phyloP scores from a whole-genome alignment of 2,888 invertebrate species.

The Molorchus minor region DNA sequence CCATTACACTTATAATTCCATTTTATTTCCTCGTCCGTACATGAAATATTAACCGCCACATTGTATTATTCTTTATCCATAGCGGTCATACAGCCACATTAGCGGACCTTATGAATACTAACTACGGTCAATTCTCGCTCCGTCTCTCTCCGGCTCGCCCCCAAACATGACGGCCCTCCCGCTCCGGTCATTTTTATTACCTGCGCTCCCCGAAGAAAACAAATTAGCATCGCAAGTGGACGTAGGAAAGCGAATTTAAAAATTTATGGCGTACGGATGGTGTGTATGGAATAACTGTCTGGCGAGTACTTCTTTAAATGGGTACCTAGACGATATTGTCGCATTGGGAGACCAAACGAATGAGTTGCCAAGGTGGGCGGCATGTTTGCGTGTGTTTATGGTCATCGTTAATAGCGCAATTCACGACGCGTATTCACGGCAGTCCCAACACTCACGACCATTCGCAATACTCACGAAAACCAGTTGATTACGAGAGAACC shows the following conservation, averaged over 20 bases:
- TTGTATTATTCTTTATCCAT: constrained; percentile 49
- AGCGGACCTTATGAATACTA: constrained; percentile 39
- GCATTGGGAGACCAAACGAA: too few species aligned
- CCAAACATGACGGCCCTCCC: constrained; percentile 14
- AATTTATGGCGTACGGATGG: constrained; percentile 25
- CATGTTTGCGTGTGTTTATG: too few species aligned
- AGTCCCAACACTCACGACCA: too few species aligned
- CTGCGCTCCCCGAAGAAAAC: constrained; percentile 38
- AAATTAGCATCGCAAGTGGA: constrained; percentile 36
- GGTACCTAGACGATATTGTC: too few species aligned
- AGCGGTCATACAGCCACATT: constrained; percentile 33
- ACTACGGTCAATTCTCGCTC: constrained; percentile 22
- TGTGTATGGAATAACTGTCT: too few species aligned
- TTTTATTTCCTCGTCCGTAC: constrained; percentile 41
- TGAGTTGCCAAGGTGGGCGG: too few species aligned
- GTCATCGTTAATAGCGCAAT: too few species aligned
- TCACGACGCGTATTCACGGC: too few species aligned
- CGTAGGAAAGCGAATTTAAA: constrained; percentile 34
- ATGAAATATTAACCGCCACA: constrained; percentile 51
- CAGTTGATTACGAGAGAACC: too few species aligned
- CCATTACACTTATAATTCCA: constrained; percentile 40
- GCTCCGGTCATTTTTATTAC: constrained; percentile 28
- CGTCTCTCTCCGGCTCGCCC: not conserved
- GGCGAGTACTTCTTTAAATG: too few species aligned
- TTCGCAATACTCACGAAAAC: too few species aligned